A percentile compares a stretch with the other conserved stretches of the same genome.
Conservation (phyloP, 1,140 invertebrate genomes). For the Listronotus bonariensis region DNA sequence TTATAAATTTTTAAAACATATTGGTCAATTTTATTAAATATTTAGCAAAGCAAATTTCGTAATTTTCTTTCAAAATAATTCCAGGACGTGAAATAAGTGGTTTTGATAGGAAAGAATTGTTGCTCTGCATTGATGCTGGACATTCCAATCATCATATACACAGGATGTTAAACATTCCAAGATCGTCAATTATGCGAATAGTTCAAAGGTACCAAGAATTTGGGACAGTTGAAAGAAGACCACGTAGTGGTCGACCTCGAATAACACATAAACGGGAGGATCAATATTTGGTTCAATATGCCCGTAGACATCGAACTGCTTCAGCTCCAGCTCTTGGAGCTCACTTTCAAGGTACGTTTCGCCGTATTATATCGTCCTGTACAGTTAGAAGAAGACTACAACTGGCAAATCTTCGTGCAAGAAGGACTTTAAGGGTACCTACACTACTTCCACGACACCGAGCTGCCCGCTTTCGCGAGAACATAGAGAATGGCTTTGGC, state of each 20-base stretch:
- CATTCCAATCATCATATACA: constrained; percentile 13
- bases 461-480: constrained; percentile 8
- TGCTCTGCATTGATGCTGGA: constrained; percentile 5
- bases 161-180: constrained; percentile 2
- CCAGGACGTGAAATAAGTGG: constrained; percentile 4
- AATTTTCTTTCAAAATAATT: constrained; percentile 2
- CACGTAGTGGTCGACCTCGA: not conserved
- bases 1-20: constrained; percentile 1
- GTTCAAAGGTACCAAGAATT: constrained; percentile 11
- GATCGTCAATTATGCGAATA: constrained; percentile 10
- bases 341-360: constrained; percentile 11
- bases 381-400: constrained; percentile 12
- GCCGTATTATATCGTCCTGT: constrained; percentile 7
- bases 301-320: constrained; percentile 3
- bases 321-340: constrained; percentile 15
- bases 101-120: constrained; percentile 17
- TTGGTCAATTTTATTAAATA: not conserved
- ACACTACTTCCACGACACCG: constrained; percentile 11
- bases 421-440: constrained; percentile 13
- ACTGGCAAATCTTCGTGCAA: constrained; percentile 6
- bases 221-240: constrained; percentile 11
- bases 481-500: constrained; percentile 13
- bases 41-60: not conserved
- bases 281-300: constrained; percentile 13
- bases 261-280: constrained; percentile 15